Conservation (phyloP, 2,797 vertebrate genomes). For the Numenius phaeopus region DNA sequence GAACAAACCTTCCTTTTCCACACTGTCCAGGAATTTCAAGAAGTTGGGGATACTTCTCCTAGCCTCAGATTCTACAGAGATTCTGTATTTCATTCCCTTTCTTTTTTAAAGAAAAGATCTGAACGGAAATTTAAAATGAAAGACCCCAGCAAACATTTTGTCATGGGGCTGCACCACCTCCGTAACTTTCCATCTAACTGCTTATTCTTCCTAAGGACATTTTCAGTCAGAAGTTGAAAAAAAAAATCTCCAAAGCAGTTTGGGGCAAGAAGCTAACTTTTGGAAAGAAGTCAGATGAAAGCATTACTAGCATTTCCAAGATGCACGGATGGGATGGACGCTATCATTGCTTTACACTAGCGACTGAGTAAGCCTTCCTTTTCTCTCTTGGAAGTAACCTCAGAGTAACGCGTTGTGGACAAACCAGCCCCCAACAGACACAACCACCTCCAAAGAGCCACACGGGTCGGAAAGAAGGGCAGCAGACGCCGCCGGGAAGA, state of each 20-base stretch:
- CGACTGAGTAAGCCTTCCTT: rapidly evolving
- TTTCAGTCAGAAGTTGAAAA: background rate
- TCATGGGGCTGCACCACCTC: background rate
- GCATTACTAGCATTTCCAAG: background rate
- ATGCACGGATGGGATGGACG: rapidly evolving
- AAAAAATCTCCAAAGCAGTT: background rate
- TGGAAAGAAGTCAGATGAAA: background rate
- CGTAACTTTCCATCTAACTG: background rate
- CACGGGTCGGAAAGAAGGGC: rapidly evolving
- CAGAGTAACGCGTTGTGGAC: rapidly evolving
- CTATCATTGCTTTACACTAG: rapidly evolving
- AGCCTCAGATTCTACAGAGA: background rate
- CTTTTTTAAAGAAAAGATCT: background rate
- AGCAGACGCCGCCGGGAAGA: background rate
- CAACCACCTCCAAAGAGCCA: rapidly evolving
- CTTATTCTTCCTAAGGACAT: background rate
- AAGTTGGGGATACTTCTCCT: background rate
- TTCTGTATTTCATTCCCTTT: background rate
- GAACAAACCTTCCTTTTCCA: background rate
- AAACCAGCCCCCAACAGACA: background rate
- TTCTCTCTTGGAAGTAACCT: background rate
- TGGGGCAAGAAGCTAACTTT: background rate
- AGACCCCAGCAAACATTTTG: background rate
- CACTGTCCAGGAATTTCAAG: background rate
- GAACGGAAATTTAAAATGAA: rapidly evolving